Percentiles rank a stretch among this genome's conserved stretches.
Conservation (phyloP, 2,113 vertebrate genomes). For the Sula dactylatra region DNA sequence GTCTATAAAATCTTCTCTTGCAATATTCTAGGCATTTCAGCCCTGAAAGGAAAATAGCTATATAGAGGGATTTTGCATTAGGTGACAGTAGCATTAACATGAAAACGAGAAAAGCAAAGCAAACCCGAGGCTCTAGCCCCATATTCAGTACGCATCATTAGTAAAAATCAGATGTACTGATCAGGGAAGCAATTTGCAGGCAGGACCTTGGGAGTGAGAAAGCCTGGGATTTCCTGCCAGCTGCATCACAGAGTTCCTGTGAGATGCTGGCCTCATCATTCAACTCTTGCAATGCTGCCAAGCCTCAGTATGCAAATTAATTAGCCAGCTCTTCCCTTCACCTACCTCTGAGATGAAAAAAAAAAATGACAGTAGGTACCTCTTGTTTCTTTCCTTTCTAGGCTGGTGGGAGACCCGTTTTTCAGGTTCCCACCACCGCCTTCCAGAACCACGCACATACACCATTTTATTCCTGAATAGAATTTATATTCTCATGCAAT, state of each 20-base stretch:
- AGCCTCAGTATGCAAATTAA: background rate
- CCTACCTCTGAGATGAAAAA: background rate
- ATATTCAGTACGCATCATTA: background rate
- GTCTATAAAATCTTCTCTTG: background rate
- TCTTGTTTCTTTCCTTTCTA: background rate
- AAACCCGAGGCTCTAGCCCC: background rate
- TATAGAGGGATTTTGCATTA: background rate
- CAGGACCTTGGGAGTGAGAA: background rate
- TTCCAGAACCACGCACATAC: background rate
- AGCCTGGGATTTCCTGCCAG: conserved; percentile 12
- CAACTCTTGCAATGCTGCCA: background rate
- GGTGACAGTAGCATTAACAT: background rate
- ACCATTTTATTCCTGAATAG: background rate
- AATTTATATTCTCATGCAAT: background rate
- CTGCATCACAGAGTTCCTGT: background rate
- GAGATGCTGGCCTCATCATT: background rate
- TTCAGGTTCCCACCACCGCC: background rate
- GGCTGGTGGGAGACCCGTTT: background rate
- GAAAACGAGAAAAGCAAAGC: background rate
- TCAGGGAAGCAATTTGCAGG: background rate
- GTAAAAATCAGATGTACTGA: background rate
- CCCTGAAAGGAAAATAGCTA: background rate
- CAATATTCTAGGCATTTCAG: background rate
- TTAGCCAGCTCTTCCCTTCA: background rate
- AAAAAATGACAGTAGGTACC: background rate